Base-by-base conservation (phyloP, 1,140 invertebrate genomes). In the Drosophila paulistorum region DNA sequence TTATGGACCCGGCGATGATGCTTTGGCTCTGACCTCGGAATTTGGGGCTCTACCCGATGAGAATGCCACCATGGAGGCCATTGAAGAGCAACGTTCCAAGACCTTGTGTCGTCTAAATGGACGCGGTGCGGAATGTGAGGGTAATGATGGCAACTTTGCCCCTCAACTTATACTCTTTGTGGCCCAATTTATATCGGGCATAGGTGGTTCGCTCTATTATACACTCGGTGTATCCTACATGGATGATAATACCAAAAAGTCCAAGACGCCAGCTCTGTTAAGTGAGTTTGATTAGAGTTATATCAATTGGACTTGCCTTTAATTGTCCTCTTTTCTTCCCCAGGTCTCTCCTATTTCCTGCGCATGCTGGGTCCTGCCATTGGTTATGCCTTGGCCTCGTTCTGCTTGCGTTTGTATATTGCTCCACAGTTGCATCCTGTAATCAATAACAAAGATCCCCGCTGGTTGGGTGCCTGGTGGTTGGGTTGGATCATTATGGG, bases 381-480 rank as follows among this genome's bases (percentile, higher is more conserved):
- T 42, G 96, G 96, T 10, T 96, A 95, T 79, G 94, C 94, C 0
- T 74, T 96, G 20, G 95, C 95, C 1, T 96, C 95, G 6, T 93
- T 95, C 66, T 94, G 94, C 35, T 91, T 96, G 1, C 95, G 95
- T 70, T 90, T 95, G 41, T 96, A 96, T 75, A 95, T 96, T 26
- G 95, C 94, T 13, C 95, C 95, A 1, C 93, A 93, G 9, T 81
- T 96, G 58, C 95, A 94, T 45, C 95, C 96, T 1, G 94, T 94
- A 1, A 96, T 96, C 45, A 93, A 92, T 11, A 95, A 93, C 39
- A 93, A 94, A 75, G 95, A 96, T 93, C 95, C 95, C 1, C 93
- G 95, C 70, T 96, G 96, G 96, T 82, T 96, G 17, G 96, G 96
- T 1, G 96, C 96, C 10, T 96, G 96, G 96, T 96, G 96, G 96